Conservation (phyloP, 2,888 invertebrate species). For the Camponotus fellah region DNA sequence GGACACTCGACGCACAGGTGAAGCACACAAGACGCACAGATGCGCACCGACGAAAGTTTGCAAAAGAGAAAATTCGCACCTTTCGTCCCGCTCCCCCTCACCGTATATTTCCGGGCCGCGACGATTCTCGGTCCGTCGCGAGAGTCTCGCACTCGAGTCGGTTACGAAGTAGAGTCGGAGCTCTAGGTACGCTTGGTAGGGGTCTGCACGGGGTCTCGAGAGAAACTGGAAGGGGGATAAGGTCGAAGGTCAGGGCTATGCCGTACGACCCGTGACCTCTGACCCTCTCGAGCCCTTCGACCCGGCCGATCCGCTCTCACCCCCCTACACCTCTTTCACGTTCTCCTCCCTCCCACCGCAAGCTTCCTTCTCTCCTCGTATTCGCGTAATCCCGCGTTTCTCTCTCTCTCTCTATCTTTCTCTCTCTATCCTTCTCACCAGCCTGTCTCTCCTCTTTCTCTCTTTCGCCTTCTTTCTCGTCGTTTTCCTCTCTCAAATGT, state of each 20-base stretch:
- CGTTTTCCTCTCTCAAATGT: slow-evolving; percentile 65
- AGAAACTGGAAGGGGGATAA: slow-evolving; percentile 72
- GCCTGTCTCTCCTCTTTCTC: slow-evolving; percentile 5
- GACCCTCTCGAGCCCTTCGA: slow-evolving; percentile 83
- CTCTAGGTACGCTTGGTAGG: slow-evolving; percentile 75
- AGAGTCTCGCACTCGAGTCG: slow-evolving; percentile 66
- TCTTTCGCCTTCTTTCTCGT: slow-evolving; percentile 41
- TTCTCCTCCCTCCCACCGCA: slow-evolving; percentile 51
- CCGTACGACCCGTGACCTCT: slow-evolving; percentile 83
- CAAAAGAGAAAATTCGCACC: background rate
- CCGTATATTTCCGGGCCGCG: slow-evolving; percentile 40
- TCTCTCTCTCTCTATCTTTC: background rate
- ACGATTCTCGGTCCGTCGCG: slow-evolving; percentile 40
- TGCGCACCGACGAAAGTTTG: slow-evolving; percentile 22
- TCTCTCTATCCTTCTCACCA: slow-evolving; percentile 11
- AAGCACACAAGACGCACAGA: slow-evolving; percentile 24
- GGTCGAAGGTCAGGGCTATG: slow-evolving; percentile 84
- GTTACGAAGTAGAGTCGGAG: slow-evolving; percentile 71
- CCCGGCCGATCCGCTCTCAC: slow-evolving; percentile 70
- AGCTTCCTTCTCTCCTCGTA: slow-evolving; percentile 53
- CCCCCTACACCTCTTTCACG: slow-evolving; percentile 22
- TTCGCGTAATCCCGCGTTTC: slow-evolving; percentile 24
- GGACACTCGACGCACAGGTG: slow-evolving; percentile 40
- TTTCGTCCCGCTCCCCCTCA: background rate
- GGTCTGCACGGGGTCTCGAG: slow-evolving; percentile 70